A percentile compares a stretch with the other conserved stretches of the same genome.
Evolutionary conservation across 2,797 vertebrate genomes (phyloP).

Genomic region (Acanthurus tractus): DNA sequence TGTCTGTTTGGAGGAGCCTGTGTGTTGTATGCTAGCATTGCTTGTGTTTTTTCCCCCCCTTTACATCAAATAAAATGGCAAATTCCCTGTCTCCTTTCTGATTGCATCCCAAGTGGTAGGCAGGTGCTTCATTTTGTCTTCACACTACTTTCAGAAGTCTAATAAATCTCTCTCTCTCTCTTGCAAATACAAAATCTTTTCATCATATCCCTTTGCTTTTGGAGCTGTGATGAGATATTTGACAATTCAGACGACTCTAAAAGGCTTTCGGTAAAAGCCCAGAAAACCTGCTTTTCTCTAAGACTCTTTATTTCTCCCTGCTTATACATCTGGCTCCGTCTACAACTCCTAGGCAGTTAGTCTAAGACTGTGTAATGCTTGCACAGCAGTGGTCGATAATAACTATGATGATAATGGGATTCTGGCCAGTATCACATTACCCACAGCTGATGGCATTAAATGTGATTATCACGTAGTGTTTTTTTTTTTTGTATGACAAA

Average conservation of each 20-base stretch:
- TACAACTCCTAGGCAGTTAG: slow-evolving; percentile 35
- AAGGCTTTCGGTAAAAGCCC: slow-evolving; percentile 33
- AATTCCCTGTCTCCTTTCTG: slow-evolving; percentile 9
- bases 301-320: neutral
- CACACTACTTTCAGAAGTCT: slow-evolving; percentile 22
- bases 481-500: slow-evolving; percentile 45
- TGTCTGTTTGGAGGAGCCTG: neutral
- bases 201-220: neutral
- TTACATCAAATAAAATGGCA: slow-evolving; percentile 26
- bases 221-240: neutral
- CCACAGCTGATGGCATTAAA: slow-evolving; percentile 68
- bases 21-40: slow-evolving; percentile 19
- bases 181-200: slow-evolving; percentile 10
- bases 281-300: slow-evolving; percentile 24
- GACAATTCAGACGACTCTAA: slow-evolving; percentile 30
- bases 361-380: slow-evolving; percentile 41
- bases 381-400: slow-evolving; percentile 70
- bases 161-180: slow-evolving; percentile 16
- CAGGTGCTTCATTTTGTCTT: slow-evolving; percentile 31
- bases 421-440: slow-evolving; percentile 65
- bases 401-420: slow-evolving; percentile 70
- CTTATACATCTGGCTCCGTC: slow-evolving; percentile 43
- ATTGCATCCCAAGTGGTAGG: slow-evolving; percentile 6
- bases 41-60: slow-evolving; percentile 14
- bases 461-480: slow-evolving; percentile 59